A percentile compares a stretch with the other conserved stretches of the same genome.
These are phyloP conservation scores for Harlomillsia oculata DNA, from an alignment of 1,140 invertebrate genomes.

Conservation along the genomic window DNA sequence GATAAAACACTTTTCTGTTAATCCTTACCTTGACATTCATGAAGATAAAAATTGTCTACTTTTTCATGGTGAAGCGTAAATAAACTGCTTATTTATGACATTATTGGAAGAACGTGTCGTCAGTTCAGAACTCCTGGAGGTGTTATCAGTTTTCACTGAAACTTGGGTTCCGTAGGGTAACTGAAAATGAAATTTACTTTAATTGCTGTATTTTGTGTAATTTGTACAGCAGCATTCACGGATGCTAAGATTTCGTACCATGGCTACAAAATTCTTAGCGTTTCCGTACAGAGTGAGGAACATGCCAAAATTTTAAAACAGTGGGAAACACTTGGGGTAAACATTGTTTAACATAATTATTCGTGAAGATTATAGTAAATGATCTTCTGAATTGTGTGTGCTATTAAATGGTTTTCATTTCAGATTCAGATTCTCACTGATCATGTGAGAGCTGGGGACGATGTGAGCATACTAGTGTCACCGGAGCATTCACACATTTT, in stretches of 20 bases:
- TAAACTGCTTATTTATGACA: too few species aligned
- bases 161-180: background rate
- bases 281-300: background rate
- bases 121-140: too few species aligned
- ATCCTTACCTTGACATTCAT: too few species aligned
- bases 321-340: background rate
- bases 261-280: constrained; percentile 3
- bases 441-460: background rate
- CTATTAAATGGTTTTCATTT: too few species aligned
- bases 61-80: too few species aligned
- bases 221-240: background rate
- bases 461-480: background rate
- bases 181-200: background rate
- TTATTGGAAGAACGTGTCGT: too few species aligned
- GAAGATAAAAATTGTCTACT: too few species aligned
- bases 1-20: too few species aligned
- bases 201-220: background rate
- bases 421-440: too few species aligned
- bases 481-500: background rate
- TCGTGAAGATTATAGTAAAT: background rate
- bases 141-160: too few species aligned
- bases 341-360: background rate
- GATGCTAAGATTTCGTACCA: background rate
- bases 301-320: background rate
- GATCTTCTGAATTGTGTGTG: too few species aligned